Evolutionary conservation across 2,888 invertebrate genomes (phyloP).

Genomic region (Osmoderma eremita): DNA sequence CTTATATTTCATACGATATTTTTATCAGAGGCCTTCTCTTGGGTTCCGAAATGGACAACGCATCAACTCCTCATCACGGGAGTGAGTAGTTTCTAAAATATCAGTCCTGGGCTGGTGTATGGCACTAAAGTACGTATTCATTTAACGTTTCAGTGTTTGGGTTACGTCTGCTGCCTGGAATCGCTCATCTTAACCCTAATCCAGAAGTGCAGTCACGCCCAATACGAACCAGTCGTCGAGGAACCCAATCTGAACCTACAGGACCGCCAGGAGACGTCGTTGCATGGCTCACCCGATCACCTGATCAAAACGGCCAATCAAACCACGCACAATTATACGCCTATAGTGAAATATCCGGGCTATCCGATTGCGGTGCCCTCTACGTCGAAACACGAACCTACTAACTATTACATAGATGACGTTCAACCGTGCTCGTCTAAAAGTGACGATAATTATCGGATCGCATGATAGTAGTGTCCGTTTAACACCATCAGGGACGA

Average conservation of each 20-base stretch:
- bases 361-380: conserved; percentile 58
- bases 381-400: conserved; percentile 64
- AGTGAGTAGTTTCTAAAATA: conserved; percentile 62
- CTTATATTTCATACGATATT: conserved; percentile 76
- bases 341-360: conserved; percentile 58
- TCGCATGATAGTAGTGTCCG: conserved; percentile 59
- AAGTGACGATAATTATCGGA: conserved; percentile 60
- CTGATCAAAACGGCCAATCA: conserved; percentile 55
- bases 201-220: conserved; percentile 68
- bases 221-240: conserved; percentile 72
- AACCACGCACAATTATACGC: conserved; percentile 63
- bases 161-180: conserved; percentile 71
- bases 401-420: conserved; percentile 60
- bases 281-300: conserved; percentile 58
- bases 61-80: conserved; percentile 75
- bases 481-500: conserved; percentile 33
- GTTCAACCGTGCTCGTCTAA: conserved; percentile 65
- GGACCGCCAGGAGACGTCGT: conserved; percentile 59
- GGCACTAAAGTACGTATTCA: background rate
- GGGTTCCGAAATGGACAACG: conserved; percentile 78
- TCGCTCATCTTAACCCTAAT: conserved; percentile 69
- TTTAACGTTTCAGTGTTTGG: conserved; percentile 66
- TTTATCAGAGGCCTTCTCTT: conserved; percentile 72
- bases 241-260: conserved; percentile 70
- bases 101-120: background rate